Evolutionary conservation across 2,797 vertebrate species (phyloP).

Genomic region (Sylvia borin): DNA sequence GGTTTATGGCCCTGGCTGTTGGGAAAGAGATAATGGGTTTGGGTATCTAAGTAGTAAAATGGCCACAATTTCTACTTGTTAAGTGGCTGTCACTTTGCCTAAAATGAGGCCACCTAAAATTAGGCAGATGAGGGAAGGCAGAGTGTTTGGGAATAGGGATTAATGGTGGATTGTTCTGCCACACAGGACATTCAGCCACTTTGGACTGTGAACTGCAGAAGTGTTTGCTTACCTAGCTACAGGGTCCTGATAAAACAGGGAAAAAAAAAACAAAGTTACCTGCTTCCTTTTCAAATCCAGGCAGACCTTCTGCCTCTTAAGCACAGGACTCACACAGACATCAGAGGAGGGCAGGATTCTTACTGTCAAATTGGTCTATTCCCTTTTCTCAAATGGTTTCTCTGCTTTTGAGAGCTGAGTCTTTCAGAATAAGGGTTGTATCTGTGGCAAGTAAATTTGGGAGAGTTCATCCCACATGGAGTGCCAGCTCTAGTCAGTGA

Average conservation of each 20-base stretch:
- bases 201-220: background rate
- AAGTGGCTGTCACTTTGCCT: background rate
- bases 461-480: background rate
- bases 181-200: background rate
- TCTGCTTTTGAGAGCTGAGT: background rate
- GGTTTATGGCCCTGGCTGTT: conserved; percentile 6
- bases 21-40: background rate
- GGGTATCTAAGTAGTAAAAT: background rate
- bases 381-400: background rate
- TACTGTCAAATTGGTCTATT: background rate
- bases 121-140: background rate
- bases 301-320: background rate
- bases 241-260: background rate
- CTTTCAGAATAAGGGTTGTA: background rate
- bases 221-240: background rate
- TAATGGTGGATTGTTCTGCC: background rate
- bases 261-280: background rate
- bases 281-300: background rate
- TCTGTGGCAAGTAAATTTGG: background rate
- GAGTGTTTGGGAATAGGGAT: background rate
- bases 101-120: background rate
- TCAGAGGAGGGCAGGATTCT: background rate
- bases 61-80: background rate
- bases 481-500: background rate
- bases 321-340: background rate